These are phyloP conservation scores for Stichopus chloronotus DNA, from an alignment of 35 echinoderm and acorn worm genomes.

Conservation along the genomic window DNA sequence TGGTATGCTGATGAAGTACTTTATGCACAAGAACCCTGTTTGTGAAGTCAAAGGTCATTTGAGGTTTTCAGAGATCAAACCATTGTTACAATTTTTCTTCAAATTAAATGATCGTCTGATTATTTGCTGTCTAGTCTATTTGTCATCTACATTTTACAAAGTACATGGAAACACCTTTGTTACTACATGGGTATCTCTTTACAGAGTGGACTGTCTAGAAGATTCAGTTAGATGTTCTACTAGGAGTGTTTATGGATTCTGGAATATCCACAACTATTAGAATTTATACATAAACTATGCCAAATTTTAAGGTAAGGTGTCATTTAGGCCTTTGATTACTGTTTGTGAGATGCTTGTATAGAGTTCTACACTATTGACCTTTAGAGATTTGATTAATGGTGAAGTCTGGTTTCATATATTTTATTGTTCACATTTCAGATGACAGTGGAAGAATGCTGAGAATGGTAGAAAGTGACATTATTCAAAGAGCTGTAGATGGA, in stretches of 20 bases:
- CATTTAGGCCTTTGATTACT: too few species aligned
- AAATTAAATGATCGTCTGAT: background rate
- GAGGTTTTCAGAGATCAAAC: background rate
- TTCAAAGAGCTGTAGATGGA: constrained; percentile 80
- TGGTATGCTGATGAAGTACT: background rate
- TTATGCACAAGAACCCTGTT: background rate
- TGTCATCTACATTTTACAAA: too few species aligned
- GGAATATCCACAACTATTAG: background rate
- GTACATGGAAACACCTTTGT: too few species aligned
- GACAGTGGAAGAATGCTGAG: constrained; percentile 51
- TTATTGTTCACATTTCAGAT: constrained; percentile 59
- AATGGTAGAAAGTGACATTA: constrained; percentile 63
- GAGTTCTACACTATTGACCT: background rate
- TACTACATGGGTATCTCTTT: too few species aligned
- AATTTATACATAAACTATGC: background rate
- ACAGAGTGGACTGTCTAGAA: too few species aligned
- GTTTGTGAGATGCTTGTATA: too few species aligned
- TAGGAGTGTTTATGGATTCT: background rate
- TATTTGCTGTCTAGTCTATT: too few species aligned
- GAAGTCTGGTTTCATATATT: background rate
- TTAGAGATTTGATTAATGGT: background rate
- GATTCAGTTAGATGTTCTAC: too few species aligned
- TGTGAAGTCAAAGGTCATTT: background rate
- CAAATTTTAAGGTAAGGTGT: background rate
- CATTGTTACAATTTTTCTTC: background rate